Conservation (phyloP, 2,113 vertebrate genomes). For the Nesoenas mayeri region DNA sequence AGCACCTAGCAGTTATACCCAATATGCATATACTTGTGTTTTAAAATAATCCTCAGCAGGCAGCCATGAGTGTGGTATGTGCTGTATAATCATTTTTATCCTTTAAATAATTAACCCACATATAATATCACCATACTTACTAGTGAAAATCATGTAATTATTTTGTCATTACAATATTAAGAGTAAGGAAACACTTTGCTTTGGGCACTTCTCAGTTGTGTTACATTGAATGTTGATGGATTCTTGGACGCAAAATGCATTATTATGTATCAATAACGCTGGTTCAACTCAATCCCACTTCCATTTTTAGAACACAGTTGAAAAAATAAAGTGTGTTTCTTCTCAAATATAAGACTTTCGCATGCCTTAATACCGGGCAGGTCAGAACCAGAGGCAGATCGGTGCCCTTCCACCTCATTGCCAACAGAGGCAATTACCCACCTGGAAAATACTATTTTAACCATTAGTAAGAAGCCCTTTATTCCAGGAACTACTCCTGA, state of each 20-base stretch:
- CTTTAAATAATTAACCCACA: background rate
- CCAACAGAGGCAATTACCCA: background rate
- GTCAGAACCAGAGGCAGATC: background rate
- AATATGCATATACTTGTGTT: background rate
- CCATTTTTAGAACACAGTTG: background rate
- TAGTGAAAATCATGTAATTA: background rate
- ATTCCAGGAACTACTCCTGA: background rate
- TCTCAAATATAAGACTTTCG: background rate
- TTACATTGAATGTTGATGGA: background rate
- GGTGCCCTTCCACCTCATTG: background rate
- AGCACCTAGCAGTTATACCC: background rate
- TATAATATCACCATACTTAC: background rate
- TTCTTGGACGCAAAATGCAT: background rate
- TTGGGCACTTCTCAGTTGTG: background rate
- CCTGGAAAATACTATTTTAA: background rate
- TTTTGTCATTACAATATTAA: background rate
- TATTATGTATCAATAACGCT: background rate
- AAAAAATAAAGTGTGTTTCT: background rate
- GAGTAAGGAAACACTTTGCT: background rate
- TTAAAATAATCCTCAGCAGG: background rate
- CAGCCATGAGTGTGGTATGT: background rate
- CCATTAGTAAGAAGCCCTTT: background rate
- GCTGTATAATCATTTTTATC: background rate
- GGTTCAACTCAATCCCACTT: background rate
- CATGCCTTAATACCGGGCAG: background rate